Conservation (phyloP, 2,797 vertebrate species). For the Rhabdophis nuchalis region DNA sequence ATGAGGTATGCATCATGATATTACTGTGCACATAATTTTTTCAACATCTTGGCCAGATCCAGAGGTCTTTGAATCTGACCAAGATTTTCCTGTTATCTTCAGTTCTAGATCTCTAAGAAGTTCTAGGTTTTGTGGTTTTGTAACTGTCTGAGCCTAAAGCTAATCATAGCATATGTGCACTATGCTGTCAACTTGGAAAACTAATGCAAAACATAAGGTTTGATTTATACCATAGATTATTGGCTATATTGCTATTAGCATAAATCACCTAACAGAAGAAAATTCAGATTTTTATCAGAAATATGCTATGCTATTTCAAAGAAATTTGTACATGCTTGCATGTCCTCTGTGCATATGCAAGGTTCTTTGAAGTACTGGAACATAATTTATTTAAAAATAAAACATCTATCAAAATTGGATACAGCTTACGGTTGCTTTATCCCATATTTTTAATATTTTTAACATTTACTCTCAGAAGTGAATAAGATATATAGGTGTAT, state of each 20-base stretch:
- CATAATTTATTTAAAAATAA: slow-evolving; percentile 1
- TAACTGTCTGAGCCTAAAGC: not conserved
- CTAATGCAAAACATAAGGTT: not conserved
- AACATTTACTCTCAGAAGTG: not conserved
- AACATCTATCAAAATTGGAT: not conserved
- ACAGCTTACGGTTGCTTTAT: not conserved
- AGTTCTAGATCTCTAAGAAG: not conserved
- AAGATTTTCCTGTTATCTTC: not conserved
- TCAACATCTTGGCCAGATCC: not conserved
- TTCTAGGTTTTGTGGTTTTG: not conserved
- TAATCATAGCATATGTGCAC: not conserved
- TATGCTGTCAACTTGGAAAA: not conserved
- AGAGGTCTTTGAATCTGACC: not conserved
- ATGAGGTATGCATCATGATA: not conserved
- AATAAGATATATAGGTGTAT: not conserved
- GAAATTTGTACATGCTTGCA: not conserved
- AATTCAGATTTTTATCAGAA: not conserved
- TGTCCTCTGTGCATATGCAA: not conserved
- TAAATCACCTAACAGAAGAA: slow-evolving; percentile 20
- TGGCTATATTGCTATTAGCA: not conserved
- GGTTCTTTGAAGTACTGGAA: slow-evolving; percentile 5
- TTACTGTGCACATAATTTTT: not conserved
- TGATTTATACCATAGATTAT: not conserved
- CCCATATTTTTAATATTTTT: not conserved
- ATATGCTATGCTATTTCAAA: not conserved